phyloP scores from a whole-genome alignment of 2,113 vertebrate genomes.

The Alosa alosa region DNA sequence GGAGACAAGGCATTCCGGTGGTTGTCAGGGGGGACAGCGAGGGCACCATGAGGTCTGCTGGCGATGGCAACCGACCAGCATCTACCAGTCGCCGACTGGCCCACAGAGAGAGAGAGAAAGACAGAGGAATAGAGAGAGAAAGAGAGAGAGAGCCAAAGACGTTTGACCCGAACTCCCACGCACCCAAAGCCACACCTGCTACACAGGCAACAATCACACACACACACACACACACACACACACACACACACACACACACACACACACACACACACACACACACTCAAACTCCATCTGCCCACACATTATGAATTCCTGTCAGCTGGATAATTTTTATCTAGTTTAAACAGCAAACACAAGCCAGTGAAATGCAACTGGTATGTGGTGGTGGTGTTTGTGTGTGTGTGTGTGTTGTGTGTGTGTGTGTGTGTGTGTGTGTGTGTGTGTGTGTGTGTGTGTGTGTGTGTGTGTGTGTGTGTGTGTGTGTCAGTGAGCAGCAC shows the following conservation, averaged over 20 bases:
- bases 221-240: slow-evolving; percentile 6
- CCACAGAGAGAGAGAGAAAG: neutral
- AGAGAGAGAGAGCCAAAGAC: slow-evolving; percentile 19
- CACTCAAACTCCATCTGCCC: neutral
- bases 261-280: neutral
- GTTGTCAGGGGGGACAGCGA: slow-evolving; percentile 40
- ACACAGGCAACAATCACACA: neutral
- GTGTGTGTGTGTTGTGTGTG: neutral
- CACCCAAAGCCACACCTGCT: neutral
- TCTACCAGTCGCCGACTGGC: neutral
- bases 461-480: neutral
- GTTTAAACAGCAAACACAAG: neutral
- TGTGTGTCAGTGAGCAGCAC: neutral
- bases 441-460: neutral
- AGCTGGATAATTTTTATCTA: neutral
- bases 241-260: slow-evolving; percentile 16
- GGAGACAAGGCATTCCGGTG: slow-evolving; percentile 29
- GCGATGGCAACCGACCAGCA: neutral
- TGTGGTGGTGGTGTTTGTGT: neutral
- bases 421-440: neutral
- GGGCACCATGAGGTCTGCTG: neutral
- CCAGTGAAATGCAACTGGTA: neutral
- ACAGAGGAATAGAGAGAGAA: neutral
- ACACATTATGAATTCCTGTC: neutral
- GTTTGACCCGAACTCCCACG: neutral